These are phyloP conservation scores for Liodrosophila aerea DNA, from an alignment of 2,888 invertebrate species.

Conservation along the genomic window DNA sequence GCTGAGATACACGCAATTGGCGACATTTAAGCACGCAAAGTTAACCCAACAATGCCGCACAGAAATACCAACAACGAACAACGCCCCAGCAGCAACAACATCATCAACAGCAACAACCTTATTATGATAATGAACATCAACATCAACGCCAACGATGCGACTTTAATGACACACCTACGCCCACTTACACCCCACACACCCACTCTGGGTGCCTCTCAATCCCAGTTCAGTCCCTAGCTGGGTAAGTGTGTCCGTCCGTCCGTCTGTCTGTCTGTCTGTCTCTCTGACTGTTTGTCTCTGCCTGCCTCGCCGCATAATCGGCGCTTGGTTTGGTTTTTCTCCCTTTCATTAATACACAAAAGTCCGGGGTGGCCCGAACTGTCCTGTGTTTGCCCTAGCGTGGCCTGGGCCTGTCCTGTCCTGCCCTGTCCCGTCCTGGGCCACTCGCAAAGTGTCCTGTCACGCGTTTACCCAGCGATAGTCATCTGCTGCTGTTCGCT, in stretches of 20 bases:
- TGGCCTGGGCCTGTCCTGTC: too few relatives aligned
- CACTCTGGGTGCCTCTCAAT: neutral
- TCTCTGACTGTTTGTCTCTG: constrained; percentile 27
- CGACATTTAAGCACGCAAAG: constrained; percentile 72
- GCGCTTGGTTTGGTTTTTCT: constrained; percentile 26
- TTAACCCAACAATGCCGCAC: constrained; percentile 57
- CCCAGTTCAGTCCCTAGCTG: constrained; percentile 20
- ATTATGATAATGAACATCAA: constrained; percentile 73
- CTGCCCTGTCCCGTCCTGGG: neutral
- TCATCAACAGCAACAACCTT: constrained; percentile 37
- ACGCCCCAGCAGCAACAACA: constrained; percentile 11
- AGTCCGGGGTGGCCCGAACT: constrained; percentile 3
- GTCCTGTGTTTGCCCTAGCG: neutral
- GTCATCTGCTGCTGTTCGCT: constrained; percentile 28
- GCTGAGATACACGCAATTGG: constrained; percentile 65
- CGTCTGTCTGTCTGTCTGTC: constrained; percentile 29
- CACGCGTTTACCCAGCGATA: constrained; percentile 38
- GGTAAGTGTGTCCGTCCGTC: constrained; percentile 39
- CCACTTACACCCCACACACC: neutral
- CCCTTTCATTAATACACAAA: constrained; percentile 59
- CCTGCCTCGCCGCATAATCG: constrained; percentile 55
- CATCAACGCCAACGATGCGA: constrained; percentile 50
- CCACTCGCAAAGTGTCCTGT: constrained; percentile 46
- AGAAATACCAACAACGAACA: constrained; percentile 25
- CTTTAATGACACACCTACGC: constrained; percentile 46